phyloP scores from a whole-genome alignment of 2,797 vertebrate species.

The Mallotus villosus region DNA sequence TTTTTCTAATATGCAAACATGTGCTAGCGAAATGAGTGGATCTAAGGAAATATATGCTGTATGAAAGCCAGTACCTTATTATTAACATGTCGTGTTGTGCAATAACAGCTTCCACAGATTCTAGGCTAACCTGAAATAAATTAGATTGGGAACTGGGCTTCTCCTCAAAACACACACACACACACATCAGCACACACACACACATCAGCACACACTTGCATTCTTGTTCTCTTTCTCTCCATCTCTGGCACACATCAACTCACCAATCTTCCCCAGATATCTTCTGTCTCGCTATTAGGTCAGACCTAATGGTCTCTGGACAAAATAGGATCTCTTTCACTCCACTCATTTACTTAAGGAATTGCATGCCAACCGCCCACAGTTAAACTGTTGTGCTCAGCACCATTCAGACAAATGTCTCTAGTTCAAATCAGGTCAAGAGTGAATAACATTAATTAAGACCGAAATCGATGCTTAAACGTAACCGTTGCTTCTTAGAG shows the following conservation, averaged over 20 bases:
- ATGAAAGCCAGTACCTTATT: too few relatives aligned
- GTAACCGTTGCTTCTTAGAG: too few relatives aligned
- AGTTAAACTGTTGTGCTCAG: not conserved
- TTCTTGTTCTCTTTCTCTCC: not conserved
- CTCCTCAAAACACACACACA: too few relatives aligned
- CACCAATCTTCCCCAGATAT: conserved; percentile 15
- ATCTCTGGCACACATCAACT: not conserved
- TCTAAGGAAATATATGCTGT: too few relatives aligned
- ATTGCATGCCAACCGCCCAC: conserved; percentile 11
- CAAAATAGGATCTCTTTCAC: conserved; percentile 19
- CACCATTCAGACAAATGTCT: not conserved
- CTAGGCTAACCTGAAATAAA: too few relatives aligned
- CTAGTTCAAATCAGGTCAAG: not conserved
- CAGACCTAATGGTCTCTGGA: conserved; percentile 13
- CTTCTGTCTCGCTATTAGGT: conserved; percentile 6
- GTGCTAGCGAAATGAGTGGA: too few relatives aligned
- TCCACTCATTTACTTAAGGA: conserved; percentile 23
- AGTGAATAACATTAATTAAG: not conserved
- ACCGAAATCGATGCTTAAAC: not conserved
- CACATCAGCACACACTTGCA: too few relatives aligned
- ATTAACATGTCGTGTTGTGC: too few relatives aligned
- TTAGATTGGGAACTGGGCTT: too few relatives aligned
- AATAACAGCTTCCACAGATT: too few relatives aligned
- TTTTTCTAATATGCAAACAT: too few relatives aligned
- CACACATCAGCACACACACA: too few relatives aligned